Base-by-base conservation (phyloP, 2,797 vertebrate genomes). In the Scolopax bukidnonensis region DNA sequence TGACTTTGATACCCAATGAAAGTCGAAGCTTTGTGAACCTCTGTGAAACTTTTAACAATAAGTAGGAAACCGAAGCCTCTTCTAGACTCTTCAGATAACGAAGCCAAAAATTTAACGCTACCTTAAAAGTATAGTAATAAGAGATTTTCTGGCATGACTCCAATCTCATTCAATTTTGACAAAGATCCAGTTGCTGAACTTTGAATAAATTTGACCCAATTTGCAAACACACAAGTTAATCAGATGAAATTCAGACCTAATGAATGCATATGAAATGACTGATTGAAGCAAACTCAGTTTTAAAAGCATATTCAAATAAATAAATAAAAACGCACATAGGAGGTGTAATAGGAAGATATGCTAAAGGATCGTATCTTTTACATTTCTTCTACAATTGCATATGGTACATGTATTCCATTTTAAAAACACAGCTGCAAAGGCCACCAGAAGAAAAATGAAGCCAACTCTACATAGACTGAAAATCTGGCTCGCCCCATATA, bases 351-450 rank as follows among this genome's bases (percentile, higher is more conserved):
- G 43, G 45, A 89, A 63, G 30, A 38, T n/a, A 60, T 0, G 53
- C 25, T 61, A 90, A 74, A 89, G 36, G 50, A 65, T 45, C 14
- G 1, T 60, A 61, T 16, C 16, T 89, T 94, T 45, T 50, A 86
- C 74, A 65, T 47, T 92, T 95, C 89, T 94, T 79, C 68, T 8
- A 43, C 74, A 57, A 65, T 59, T 86, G 43, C 48, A 11, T 83
- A 75, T 57, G 33, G 74, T 43, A 90, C 80, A 20, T 8, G 11
- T 63, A 90, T 21, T 13, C 4, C 64, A 63, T 86, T 87, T 81
- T 89, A 89, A 97, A 96, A 80, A 41, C 13, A 1, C 5, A 2
- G 84, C 91, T 96, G 92, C 85, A 79, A 75, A 96, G 80, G 83
- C 85, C 71, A 77, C 12, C 41, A 27, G 67, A 90, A 94, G 73